Evolutionary conservation across 2,888 invertebrate genomes (phyloP).

Genomic region (Polyploca ridens): DNA sequence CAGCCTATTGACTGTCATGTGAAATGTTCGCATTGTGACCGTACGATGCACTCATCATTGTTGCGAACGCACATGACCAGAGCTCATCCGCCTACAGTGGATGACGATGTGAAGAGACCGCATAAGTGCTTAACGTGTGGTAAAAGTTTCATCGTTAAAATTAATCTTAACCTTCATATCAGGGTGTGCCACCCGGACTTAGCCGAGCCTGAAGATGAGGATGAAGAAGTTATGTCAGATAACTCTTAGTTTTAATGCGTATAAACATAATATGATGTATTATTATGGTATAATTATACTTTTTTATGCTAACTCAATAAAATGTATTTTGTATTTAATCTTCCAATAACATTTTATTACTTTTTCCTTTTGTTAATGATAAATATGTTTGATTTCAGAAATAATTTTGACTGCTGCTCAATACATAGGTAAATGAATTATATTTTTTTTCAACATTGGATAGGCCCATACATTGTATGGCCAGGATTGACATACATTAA

Average conservation of each 20-base stretch:
- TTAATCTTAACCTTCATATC: constrained; percentile 77
- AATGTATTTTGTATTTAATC: constrained; percentile 33
- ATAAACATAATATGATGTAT: constrained; percentile 52
- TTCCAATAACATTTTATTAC: constrained; percentile 23
- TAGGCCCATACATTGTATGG: too few relatives aligned
- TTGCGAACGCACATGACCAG: constrained; percentile 70
- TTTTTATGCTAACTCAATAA: constrained; percentile 62
- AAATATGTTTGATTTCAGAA: too few relatives aligned
- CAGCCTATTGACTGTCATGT: constrained; percentile 78
- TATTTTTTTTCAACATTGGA: too few relatives aligned
- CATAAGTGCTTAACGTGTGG: constrained; percentile 78
- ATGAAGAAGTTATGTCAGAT: constrained; percentile 79
- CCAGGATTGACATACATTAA: too few relatives aligned
- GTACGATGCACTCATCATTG: constrained; percentile 74
- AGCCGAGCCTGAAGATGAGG: constrained; percentile 76
- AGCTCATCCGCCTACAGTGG: constrained; percentile 66
- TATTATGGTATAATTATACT: constrained; percentile 65
- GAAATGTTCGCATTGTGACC: constrained; percentile 75
- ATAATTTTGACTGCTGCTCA: too few relatives aligned
- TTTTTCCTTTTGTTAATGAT: constrained; percentile 7
- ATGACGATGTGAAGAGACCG: constrained; percentile 76
- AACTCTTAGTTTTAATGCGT: constrained; percentile 63
- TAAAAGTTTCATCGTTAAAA: constrained; percentile 78
- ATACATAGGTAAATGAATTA: too few relatives aligned
- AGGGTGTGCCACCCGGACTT: constrained; percentile 77